Base-by-base conservation (phyloP, 2,113 vertebrate genomes). In the Salvelinus namaycush region DNA sequence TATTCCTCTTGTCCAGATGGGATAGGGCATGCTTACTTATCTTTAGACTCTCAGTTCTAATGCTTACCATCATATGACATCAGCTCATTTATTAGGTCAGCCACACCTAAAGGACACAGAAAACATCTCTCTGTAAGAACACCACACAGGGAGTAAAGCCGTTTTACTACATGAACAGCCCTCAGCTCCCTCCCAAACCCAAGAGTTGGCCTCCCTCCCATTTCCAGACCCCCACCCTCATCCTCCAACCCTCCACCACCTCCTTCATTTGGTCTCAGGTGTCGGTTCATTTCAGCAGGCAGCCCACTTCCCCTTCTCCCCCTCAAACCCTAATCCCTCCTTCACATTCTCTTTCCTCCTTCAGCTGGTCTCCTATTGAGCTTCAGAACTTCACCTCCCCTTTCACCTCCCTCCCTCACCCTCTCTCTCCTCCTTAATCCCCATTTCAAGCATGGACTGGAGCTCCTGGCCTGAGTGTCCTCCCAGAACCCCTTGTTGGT, bases 1-100 rank as follows among this genome's bases (percentile, higher is more conserved):
- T 34, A 34, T 34, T 34, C 6, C 34, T 34, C 34, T 34, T 34
- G 34, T 34, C 34, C 34, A 34, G 34, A 29, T 34, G 34, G 34
- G 34, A 34, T 8, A 27, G 3, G 34, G 34, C 6, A 39, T 2
- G 7, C 7, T 39, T 39, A 39, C 34, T 39, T 5, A 1, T 29
- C 16, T 73, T 65, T 39, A 39, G 34, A 39, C 34, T 39, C 34
- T 9, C 34, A 39, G 34, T 1, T 39, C 8, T 39, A 39, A 9
- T 39, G 34, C 95, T 94, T 92, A 99, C 97, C 96, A 29, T 98
- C 96, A 87, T 95, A 94, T 83, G 96, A 98, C 95, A 99, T 97
- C 69, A 99, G 89, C 84, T 98, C 98, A 75, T 98, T 96, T 68
- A 99, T 97, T 57, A 99, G 93, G 89, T 98, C 96, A 48, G 93